Base-by-base conservation (phyloP, 1,140 invertebrate genomes). In the Achroia grisella region DNA sequence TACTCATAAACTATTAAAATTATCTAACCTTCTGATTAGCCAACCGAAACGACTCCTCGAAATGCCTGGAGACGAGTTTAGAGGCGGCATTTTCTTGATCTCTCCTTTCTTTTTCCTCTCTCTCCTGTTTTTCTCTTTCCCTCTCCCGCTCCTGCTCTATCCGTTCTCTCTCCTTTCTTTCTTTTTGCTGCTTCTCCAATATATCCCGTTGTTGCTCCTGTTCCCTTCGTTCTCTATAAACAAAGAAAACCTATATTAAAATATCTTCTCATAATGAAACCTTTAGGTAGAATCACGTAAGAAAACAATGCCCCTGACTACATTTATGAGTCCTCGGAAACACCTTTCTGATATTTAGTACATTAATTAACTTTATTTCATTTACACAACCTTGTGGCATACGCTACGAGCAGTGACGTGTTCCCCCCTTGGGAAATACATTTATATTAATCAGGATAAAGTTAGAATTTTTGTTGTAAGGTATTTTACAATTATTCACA, bases 11-110 rank as follows among this genome's bases (percentile, higher is more conserved):
- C n/a, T 23, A 23, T 6, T 2, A 23, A 23, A 23, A 6, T 23
- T 23, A 6, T 23, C 72, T 76, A 70, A 95, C 93, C 92, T 95
- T 95, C 83, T 94, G 92, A 64, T 93, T 91, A 13, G 92, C 93
- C 37, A 94, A 86, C 74, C 93, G 90, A 17, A 97, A 85, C 39
- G 94, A 96, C 84, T 96, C 93, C 73, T 94, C 93, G 79, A 97
- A 97, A 86, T 97, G 95, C 70, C 95, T 93, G 56, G 95, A 92
- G 34, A 97, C 94, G 48, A 85, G 60, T 71, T 85, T 85, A 6
- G 81, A 62, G 90, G 93, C 74, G 89, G 92, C 73, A 67, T 93
- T 91, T 29, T 90, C 89, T 66, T 90, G 88, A 88, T 90, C 76
- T 91, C 93, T 65, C 90, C 86, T 66, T 84, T 85, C 69, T 87